These are phyloP conservation scores for Hetaerina americana DNA, from an alignment of 1,140 invertebrate genomes.

Conservation along the genomic window DNA sequence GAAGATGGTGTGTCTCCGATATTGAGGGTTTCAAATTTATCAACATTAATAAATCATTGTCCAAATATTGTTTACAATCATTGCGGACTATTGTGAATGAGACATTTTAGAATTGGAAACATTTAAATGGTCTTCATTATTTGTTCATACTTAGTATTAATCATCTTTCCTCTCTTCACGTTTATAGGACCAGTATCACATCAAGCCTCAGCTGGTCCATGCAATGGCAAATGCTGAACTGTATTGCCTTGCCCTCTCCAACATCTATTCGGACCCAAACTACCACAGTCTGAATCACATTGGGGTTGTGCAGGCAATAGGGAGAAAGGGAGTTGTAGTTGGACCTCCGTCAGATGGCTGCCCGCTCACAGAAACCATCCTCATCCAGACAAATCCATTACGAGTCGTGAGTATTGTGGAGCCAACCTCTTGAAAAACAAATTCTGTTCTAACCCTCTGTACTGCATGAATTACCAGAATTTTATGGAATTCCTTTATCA, in stretches of 20 bases:
- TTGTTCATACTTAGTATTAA: too few relatives aligned
- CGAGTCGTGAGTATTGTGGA: conserved; percentile 81
- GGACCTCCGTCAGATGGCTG: conserved; percentile 46
- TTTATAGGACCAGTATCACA: conserved; percentile 75
- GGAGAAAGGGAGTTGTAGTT: conserved; percentile 80
- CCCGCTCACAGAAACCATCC: conserved; percentile 80
- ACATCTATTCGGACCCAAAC: conserved; percentile 94
- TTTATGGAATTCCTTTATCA: too few relatives aligned
- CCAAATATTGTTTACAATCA: too few relatives aligned
- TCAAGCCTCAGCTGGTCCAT: conserved; percentile 87
- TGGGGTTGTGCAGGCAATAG: conserved; percentile 83
- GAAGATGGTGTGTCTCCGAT: too few relatives aligned
- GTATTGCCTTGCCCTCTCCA: conserved; percentile 87
- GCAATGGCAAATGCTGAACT: conserved; percentile 87
- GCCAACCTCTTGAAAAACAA: too few relatives aligned
- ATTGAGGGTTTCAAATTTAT: too few relatives aligned
- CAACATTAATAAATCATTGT: too few relatives aligned
- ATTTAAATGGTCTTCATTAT: too few relatives aligned
- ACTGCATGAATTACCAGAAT: too few relatives aligned
- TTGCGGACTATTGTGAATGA: too few relatives aligned
- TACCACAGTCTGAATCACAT: conserved; percentile 90
- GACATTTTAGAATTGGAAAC: too few relatives aligned
- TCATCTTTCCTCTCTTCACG: conserved; percentile 2
- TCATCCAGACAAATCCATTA: conserved; percentile 90
- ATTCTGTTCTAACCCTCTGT: too few relatives aligned